Percentiles rank a stretch among this genome's conserved stretches.
Evolutionary conservation across 1,140 invertebrate species (phyloP).

Genomic region (Anagrus nilaparvatae): DNA sequence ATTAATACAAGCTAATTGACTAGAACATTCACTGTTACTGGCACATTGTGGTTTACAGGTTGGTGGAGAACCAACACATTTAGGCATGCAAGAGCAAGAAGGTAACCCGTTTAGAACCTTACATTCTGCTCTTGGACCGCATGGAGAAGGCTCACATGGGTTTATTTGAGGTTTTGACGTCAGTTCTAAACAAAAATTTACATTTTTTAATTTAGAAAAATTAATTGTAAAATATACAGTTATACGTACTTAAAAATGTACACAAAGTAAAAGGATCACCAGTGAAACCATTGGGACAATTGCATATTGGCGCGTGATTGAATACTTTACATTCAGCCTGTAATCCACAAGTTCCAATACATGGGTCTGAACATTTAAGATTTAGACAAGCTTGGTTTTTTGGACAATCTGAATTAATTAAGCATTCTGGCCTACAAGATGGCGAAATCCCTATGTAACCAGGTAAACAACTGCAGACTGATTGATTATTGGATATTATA

Average conservation of each 20-base stretch:
- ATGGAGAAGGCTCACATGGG: conserved; percentile 57
- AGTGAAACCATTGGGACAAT: conserved; percentile 37
- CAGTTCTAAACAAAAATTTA: conserved; percentile 27
- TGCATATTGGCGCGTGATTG: conserved; percentile 30
- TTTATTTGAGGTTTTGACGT: conserved; percentile 35
- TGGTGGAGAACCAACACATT: conserved; percentile 52
- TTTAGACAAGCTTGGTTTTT: conserved; percentile 42
- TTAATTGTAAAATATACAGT: conserved; percentile 12
- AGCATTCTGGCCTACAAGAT: conserved; percentile 41
- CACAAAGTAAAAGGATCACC: conserved; percentile 48
- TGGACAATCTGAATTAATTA: conserved; percentile 45
- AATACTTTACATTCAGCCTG: conserved; percentile 45
- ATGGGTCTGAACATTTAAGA: conserved; percentile 47
- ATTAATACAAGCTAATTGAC: conserved; percentile 56
- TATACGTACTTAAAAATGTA: conserved; percentile 48
- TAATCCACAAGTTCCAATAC: conserved; percentile 47
- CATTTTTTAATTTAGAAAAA: too few species aligned
- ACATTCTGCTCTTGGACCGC: conserved; percentile 55
- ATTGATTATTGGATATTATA: conserved; percentile 17
- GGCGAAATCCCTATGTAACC: conserved; percentile 43
- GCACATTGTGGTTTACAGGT: conserved; percentile 57
- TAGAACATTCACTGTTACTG: conserved; percentile 55
- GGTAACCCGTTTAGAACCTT: conserved; percentile 49
- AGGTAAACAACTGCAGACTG: conserved; percentile 42
- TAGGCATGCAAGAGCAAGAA: conserved; percentile 54